Conservation (phyloP, 2,797 vertebrate species). For the Smutsia gigantea region DNA sequence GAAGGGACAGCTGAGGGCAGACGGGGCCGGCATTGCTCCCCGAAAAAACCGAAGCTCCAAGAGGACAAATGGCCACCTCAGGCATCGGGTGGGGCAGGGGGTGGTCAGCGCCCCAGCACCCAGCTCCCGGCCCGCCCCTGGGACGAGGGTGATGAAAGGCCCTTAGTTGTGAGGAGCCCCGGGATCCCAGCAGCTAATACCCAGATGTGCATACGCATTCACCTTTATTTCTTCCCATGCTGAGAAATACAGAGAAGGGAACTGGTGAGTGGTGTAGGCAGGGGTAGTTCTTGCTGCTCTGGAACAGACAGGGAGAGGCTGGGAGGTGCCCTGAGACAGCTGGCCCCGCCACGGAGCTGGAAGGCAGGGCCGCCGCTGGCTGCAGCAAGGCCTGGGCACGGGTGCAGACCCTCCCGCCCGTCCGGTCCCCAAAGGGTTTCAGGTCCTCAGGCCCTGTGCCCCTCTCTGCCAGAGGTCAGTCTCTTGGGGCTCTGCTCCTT, state of each 20-base stretch:
- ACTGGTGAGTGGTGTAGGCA: conserved; percentile 35
- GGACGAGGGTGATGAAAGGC: neutral
- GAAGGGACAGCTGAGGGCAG: neutral
- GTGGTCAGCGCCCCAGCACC: too few relatives aligned
- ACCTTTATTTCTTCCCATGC: conserved; percentile 89
- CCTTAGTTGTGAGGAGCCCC: neutral
- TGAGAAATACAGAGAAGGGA: conserved; percentile 85
- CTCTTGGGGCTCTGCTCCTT: neutral
- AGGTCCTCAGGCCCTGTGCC: neutral
- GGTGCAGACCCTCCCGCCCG: neutral
- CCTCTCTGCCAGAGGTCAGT: neutral
- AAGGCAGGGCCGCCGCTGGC: neutral
- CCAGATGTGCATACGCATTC: conserved; percentile 78
- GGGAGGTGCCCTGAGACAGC: neutral
- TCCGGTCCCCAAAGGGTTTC: neutral
- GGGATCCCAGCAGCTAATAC: conserved; percentile 65
- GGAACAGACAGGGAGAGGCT: neutral
- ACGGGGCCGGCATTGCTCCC: neutral
- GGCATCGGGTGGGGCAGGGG: too few relatives aligned
- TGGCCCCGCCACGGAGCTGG: neutral
- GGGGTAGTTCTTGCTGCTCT: neutral
- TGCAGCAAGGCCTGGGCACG: neutral
- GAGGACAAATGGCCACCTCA: neutral
- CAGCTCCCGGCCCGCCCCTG: neutral
- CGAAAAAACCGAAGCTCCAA: neutral